phyloP scores from a whole-genome alignment of 2,113 vertebrate genomes.

The Pterocles orientalis region DNA sequence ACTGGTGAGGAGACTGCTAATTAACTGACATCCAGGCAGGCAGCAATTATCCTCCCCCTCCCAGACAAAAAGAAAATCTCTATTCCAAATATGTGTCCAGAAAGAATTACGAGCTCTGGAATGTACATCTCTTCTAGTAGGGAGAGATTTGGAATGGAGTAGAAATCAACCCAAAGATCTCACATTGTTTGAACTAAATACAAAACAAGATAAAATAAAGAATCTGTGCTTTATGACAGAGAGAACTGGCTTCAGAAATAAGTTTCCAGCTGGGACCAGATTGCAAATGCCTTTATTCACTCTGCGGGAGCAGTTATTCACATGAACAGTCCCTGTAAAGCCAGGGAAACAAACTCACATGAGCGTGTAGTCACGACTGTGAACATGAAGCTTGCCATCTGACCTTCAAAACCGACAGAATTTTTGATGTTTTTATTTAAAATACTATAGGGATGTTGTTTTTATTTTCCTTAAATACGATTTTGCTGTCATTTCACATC shows the following conservation, averaged over 20 bases:
- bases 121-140: neutral
- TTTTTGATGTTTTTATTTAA: neutral
- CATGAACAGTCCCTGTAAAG: neutral
- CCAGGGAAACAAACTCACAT: slow-evolving; percentile 18
- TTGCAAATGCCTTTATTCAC: slow-evolving; percentile 59
- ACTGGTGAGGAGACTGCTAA: slow-evolving; percentile 47
- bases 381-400: slow-evolving; percentile 32
- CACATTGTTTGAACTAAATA: neutral
- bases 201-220: slow-evolving; percentile 17
- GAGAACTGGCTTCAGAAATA: slow-evolving; percentile 38
- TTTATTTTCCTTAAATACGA: neutral
- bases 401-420: slow-evolving; percentile 24
- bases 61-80: slow-evolving; percentile 14
- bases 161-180: neutral
- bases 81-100: neutral
- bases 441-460: neutral
- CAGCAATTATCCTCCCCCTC: slow-evolving; percentile 54
- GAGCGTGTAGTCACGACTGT: slow-evolving; percentile 15
- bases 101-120: slow-evolving; percentile 21
- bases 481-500: neutral
- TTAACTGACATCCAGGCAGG: slow-evolving; percentile 54
- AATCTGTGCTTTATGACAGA: neutral
- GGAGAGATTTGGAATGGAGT: neutral
- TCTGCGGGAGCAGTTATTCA: slow-evolving; percentile 44
- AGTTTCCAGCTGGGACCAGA: slow-evolving; percentile 59